Evolutionary conservation across 1,140 invertebrate species (phyloP).

Genomic region (Trachymyrmex cornetzi): DNA sequence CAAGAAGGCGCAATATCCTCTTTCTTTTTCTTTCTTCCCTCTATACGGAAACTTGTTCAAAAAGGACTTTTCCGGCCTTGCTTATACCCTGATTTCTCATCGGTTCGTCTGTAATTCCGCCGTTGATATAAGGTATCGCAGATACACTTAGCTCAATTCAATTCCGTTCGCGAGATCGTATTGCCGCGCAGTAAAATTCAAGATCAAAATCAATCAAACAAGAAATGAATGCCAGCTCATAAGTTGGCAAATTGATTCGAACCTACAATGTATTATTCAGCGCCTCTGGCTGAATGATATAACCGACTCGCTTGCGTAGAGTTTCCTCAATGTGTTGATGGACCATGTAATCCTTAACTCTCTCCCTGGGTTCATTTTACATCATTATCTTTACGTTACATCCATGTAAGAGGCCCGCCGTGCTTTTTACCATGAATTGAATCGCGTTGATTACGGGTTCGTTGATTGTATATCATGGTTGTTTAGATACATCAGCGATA

Average conservation of each 20-base stretch:
- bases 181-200: not conserved
- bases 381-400: slow-evolving; percentile 49
- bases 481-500: slow-evolving; percentile 11
- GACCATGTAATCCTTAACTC: slow-evolving; percentile 25
- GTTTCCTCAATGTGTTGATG: slow-evolving; percentile 36
- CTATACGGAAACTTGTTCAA: slow-evolving; percentile 9
- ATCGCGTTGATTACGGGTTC: slow-evolving; percentile 39
- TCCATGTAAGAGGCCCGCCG: slow-evolving; percentile 1
- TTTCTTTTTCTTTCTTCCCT: not conserved
- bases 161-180: slow-evolving; percentile 23
- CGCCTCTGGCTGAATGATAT: slow-evolving; percentile 21
- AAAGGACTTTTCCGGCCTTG: slow-evolving; percentile 13
- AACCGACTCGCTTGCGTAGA: slow-evolving; percentile 23
- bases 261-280: slow-evolving; percentile 12
- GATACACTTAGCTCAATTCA: slow-evolving; percentile 19
- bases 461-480: slow-evolving; percentile 41
- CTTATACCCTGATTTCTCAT: not conserved
- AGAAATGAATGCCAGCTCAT: not conserved
- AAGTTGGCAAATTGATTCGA: slow-evolving; percentile 39
- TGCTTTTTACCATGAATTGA: slow-evolving; percentile 42
- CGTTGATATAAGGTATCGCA: slow-evolving; percentile 22
- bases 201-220: slow-evolving; percentile 31
- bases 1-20: slow-evolving; percentile 1
- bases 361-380: slow-evolving; percentile 28
- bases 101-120: slow-evolving; percentile 34